Conservation (phyloP, 1,140 invertebrate species). For the Pogonomyrmex californicus region DNA sequence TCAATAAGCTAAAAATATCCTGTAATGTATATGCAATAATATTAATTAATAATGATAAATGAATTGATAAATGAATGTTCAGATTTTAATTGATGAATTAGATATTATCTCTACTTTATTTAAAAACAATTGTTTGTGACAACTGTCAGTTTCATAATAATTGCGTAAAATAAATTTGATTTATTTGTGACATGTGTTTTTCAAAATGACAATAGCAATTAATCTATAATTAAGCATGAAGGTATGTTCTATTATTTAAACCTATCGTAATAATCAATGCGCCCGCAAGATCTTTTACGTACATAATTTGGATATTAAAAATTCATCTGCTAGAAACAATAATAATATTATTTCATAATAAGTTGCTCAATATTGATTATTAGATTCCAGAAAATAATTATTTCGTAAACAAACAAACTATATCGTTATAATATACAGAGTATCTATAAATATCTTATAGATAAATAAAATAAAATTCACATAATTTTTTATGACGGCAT, state of each 20-base stretch:
- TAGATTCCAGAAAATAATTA: constrained; percentile 22
- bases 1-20: background rate
- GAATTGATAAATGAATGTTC: background rate
- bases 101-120: background rate
- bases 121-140: background rate
- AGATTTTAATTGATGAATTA: background rate
- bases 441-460: background rate
- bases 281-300: constrained; percentile 9
- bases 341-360: constrained; percentile 12
- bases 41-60: background rate
- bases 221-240: background rate
- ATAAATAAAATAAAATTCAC: background rate
- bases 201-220: background rate
- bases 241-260: background rate
- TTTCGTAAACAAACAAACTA: background rate
- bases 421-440: background rate
- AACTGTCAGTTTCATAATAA: background rate
- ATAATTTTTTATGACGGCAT: constrained; percentile 15
- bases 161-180: background rate
- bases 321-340: background rate
- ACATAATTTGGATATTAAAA: constrained; percentile 39
- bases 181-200: background rate
- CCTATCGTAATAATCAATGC: constrained; percentile 2
- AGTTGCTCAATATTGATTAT: constrained; percentile 10
- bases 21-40: background rate